phyloP scores from a whole-genome alignment of 2,797 vertebrate genomes.

The Todus mexicanus region DNA sequence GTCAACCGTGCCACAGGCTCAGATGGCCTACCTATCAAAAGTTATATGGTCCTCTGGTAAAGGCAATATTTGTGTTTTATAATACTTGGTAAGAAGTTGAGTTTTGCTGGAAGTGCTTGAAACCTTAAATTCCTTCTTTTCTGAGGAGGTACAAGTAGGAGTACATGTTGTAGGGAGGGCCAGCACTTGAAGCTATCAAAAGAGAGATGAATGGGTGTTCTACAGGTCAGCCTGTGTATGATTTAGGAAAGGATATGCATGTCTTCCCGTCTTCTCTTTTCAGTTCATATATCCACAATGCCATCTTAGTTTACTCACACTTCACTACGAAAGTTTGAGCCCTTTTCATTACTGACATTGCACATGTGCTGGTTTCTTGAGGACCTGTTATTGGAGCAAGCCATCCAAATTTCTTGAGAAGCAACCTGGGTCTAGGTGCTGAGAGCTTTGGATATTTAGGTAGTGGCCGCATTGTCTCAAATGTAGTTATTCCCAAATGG shows the following conservation, averaged over 20 bases:
- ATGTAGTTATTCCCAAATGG: neutral
- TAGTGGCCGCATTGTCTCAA: neutral
- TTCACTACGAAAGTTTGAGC: neutral
- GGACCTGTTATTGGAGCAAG: neutral
- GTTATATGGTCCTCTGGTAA: neutral
- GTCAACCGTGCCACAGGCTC: neutral
- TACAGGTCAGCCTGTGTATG: neutral
- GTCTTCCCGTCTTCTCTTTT: neutral
- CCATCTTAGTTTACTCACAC: neutral
- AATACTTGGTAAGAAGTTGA: neutral
- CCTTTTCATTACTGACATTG: neutral
- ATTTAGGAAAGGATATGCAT: neutral
- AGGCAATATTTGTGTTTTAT: neutral
- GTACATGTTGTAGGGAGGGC: neutral
- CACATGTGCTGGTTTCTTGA: neutral
- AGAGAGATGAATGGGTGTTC: neutral
- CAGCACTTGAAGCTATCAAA: neutral
- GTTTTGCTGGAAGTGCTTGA: neutral
- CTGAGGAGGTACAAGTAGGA: neutral
- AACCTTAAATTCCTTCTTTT: neutral
- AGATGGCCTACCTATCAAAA: neutral
- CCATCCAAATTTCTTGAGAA: neutral
- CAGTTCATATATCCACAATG: accelerated
- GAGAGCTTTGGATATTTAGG: neutral
- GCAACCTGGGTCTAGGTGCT: neutral